Evolutionary conservation across 2,113 vertebrate species (phyloP).

Genomic region (Protobothrops flavoviridis): DNA sequence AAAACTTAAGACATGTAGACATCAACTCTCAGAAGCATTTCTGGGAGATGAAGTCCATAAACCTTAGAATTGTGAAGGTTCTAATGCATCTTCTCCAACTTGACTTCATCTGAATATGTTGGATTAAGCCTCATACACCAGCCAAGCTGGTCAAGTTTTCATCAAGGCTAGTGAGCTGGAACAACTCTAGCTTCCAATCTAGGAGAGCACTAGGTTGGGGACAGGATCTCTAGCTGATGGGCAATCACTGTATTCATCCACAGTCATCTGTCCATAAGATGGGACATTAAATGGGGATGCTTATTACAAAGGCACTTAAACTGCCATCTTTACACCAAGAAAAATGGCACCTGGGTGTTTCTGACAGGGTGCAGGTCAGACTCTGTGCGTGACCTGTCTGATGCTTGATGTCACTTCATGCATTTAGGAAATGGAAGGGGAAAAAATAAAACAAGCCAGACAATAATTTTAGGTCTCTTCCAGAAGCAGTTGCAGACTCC

Average conservation of each 20-base stretch:
- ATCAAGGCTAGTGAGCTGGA: background rate
- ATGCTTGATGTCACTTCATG: background rate
- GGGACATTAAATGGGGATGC: background rate
- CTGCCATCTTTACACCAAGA: background rate
- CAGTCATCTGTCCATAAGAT: background rate
- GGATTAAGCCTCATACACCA: background rate
- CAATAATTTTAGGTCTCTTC: slow-evolving; percentile 18
- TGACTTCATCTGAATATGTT: background rate
- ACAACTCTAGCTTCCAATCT: background rate
- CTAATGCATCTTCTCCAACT: background rate
- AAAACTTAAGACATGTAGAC: background rate
- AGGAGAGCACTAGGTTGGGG: background rate
- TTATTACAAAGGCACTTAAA: background rate
- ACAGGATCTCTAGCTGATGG: background rate
- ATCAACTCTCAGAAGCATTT: background rate
- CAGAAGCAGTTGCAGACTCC: slow-evolving; percentile 27
- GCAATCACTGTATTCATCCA: background rate
- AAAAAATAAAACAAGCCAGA: background rate
- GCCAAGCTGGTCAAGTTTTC: background rate
- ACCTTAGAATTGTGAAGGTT: background rate
- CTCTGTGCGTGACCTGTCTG: background rate
- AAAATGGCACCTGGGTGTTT: background rate
- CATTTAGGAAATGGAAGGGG: background rate
- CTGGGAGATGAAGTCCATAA: background rate
- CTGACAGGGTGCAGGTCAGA: background rate